phyloP scores from a whole-genome alignment of 2,888 invertebrate species.

The Archaeoteleia sp. region DNA sequence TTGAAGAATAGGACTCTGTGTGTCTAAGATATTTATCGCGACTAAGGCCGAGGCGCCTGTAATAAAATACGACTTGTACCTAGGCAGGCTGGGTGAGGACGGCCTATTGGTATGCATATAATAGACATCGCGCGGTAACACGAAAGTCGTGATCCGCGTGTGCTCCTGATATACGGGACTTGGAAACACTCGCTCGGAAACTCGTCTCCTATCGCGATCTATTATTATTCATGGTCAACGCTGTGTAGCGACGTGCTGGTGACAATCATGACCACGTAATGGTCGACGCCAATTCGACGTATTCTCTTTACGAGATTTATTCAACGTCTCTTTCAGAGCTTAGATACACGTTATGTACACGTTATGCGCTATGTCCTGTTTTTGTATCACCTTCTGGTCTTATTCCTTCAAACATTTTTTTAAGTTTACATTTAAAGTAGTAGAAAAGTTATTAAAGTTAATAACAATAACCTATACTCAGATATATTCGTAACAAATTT shows the following conservation, averaged over 20 bases:
- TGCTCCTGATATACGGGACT: slow-evolving; percentile 62
- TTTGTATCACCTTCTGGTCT: not conserved
- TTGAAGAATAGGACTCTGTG: slow-evolving; percentile 8
- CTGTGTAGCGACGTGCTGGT: slow-evolving; percentile 38
- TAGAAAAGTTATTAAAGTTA: too few relatives aligned
- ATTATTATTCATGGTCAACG: slow-evolving; percentile 55
- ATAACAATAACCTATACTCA: too few relatives aligned
- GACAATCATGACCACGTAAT: slow-evolving; percentile 62
- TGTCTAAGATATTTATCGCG: slow-evolving; percentile 35
- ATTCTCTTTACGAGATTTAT: slow-evolving; percentile 46
- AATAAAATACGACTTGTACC: slow-evolving; percentile 47
- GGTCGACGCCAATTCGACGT: slow-evolving; percentile 56
- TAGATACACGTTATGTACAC: slow-evolving; percentile 27
- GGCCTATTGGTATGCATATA: slow-evolving; percentile 56
- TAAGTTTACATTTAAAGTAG: too few relatives aligned
- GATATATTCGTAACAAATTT: too few relatives aligned
- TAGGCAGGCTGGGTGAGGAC: slow-evolving; percentile 42
- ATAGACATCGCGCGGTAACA: slow-evolving; percentile 62
- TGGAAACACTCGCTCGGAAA: slow-evolving; percentile 49
- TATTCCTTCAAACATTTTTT: too few relatives aligned
- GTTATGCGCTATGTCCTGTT: not conserved
- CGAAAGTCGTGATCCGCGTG: slow-evolving; percentile 70
- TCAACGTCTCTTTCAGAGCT: slow-evolving; percentile 18
- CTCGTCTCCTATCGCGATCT: slow-evolving; percentile 54
- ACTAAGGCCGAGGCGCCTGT: slow-evolving; percentile 31